Evolutionary conservation across 1,140 invertebrate genomes (phyloP).

Genomic region (Acromyrmex heyeri): DNA sequence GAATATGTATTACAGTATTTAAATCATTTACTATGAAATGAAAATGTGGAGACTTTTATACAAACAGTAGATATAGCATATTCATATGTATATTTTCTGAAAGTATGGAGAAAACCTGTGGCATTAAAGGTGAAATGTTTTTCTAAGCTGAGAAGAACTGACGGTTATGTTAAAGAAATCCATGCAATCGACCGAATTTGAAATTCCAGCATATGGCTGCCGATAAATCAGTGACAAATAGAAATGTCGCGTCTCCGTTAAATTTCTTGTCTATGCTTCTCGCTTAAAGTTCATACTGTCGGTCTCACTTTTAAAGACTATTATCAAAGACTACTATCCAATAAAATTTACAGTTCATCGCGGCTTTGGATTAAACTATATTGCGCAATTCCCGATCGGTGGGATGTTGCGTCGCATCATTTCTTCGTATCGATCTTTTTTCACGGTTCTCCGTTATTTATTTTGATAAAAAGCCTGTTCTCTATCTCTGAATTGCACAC

Average conservation of each 20-base stretch:
- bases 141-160: not conserved
- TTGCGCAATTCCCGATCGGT: constrained; percentile 50
- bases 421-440: not conserved
- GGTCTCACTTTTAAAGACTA: constrained; percentile 28
- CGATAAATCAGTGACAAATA: constrained; percentile 77
- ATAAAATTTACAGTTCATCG: constrained; percentile 70
- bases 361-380: constrained; percentile 53
- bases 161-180: not conserved
- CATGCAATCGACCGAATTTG: constrained; percentile 60
- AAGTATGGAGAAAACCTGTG: not conserved
- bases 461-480: not conserved
- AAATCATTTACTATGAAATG: not conserved
- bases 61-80: not conserved
- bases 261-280: constrained; percentile 43
- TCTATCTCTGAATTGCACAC: too few relatives aligned
- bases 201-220: constrained; percentile 64
- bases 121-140: not conserved
- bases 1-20: not conserved
- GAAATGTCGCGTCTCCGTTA: constrained; percentile 68
- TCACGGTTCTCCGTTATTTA: not conserved
- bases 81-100: not conserved
- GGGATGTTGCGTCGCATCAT: not conserved
- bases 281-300: constrained; percentile 6
- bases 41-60: not conserved
- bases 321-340: constrained; percentile 64